phyloP scores from a whole-genome alignment of 2,797 vertebrate species.

The Choloepus didactylus region DNA sequence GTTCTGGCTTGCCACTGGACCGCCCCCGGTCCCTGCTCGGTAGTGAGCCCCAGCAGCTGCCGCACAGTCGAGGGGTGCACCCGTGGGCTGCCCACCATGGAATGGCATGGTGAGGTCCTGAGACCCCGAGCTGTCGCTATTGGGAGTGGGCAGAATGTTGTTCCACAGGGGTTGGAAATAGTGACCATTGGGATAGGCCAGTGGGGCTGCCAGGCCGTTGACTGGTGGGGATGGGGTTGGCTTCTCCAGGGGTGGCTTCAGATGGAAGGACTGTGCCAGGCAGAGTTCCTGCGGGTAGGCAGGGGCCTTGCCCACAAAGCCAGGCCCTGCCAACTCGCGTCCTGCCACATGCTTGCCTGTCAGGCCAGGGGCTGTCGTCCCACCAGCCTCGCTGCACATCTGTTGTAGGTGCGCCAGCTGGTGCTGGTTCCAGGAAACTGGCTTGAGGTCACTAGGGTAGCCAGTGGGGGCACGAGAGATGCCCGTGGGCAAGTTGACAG shows the following conservation, averaged over 20 bases:
- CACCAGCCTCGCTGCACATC: conserved; percentile 93
- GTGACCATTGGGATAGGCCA: conserved; percentile 97
- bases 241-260: conserved; percentile 96
- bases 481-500: conserved; percentile 89
- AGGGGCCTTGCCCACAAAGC: conserved; percentile 94
- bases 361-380: conserved; percentile 89
- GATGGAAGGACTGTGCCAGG: conserved; percentile 95
- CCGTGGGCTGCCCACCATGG: conserved; percentile 93
- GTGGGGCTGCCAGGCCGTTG: conserved; percentile 93
- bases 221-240: conserved; percentile 96
- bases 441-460: conserved; percentile 94
- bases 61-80: conserved; percentile 94
- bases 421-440: conserved; percentile 97
- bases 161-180: conserved; percentile 98
- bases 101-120: conserved; percentile 97
- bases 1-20: conserved; percentile 91
- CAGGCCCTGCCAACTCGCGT: conserved; percentile 91
- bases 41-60: conserved; percentile 95
- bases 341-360: conserved; percentile 92
- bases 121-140: conserved; percentile 99
- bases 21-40: conserved; percentile 91
- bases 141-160: conserved; percentile 98
- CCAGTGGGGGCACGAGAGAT: conserved; percentile 94
- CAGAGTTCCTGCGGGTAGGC: conserved; percentile 96
- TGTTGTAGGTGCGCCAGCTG: conserved; percentile 95